These are phyloP conservation scores for Ciconia stormi DNA, from an alignment of 2,113 vertebrate species.

Conservation along the genomic window DNA sequence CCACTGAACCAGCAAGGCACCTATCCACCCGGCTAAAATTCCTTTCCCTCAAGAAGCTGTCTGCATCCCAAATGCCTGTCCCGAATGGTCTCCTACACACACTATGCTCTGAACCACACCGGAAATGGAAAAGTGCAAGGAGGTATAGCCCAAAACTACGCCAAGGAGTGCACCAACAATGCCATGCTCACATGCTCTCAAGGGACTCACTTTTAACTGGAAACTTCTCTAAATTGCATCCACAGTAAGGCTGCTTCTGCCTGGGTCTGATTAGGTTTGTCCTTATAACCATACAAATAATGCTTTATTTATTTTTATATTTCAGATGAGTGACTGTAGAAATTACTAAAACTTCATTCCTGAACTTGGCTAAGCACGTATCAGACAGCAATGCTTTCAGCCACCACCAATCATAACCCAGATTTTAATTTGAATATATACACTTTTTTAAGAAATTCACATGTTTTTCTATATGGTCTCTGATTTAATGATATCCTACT, in stretches of 20 bases:
- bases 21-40: neutral
- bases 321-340: neutral
- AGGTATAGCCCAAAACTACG: neutral
- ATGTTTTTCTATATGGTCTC: neutral
- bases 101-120: neutral
- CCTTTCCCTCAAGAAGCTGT: neutral
- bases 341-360: neutral
- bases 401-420: neutral
- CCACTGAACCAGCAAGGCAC: neutral
- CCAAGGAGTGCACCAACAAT: neutral
- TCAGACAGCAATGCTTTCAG: neutral
- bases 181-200: rapidly evolving
- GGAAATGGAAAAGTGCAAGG: neutral
- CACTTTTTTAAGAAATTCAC: neutral
- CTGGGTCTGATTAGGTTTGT: neutral
- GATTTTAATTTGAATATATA: neutral
- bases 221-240: neutral
- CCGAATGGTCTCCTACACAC: neutral
- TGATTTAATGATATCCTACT: neutral
- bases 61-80: neutral
- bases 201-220: neutral
- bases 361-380: neutral
- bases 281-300: neutral
- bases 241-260: neutral
- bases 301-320: neutral